These are phyloP conservation scores for Megaleporinus macrocephalus DNA, from an alignment of 2,113 vertebrate species.

Conservation along the genomic window DNA sequence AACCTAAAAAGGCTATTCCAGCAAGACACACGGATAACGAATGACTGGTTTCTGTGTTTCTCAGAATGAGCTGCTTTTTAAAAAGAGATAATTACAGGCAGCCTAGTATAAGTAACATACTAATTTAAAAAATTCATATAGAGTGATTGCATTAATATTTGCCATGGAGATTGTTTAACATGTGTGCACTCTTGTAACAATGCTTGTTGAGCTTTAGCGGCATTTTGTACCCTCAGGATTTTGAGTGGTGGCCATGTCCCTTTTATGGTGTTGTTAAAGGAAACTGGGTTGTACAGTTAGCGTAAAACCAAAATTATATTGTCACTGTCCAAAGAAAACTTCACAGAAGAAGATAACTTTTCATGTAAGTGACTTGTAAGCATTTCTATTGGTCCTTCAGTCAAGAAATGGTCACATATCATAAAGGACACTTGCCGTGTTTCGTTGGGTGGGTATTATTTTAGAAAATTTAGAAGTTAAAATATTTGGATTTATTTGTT, in stretches of 20 bases:
- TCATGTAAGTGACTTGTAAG: no score
- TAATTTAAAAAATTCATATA: neutral
- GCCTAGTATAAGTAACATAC: neutral
- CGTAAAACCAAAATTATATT: neutral
- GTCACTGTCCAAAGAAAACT: no score
- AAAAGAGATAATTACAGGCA: neutral
- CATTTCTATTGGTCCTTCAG: no score
- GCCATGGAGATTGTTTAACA: neutral
- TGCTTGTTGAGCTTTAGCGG: neutral
- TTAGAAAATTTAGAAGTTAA: no score
- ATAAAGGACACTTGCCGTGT: no score
- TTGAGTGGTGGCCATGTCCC: neutral
- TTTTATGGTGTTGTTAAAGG: neutral
- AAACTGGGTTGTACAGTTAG: neutral
- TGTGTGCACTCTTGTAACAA: neutral
- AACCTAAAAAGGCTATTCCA: neutral
- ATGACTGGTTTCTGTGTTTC: neutral
- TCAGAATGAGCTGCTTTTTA: neutral
- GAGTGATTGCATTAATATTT: neutral
- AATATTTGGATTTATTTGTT: no score
- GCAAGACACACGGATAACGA: neutral
- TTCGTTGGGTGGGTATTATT: no score
- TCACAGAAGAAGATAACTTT: neutral
- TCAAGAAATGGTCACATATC: no score
- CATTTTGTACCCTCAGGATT: neutral